Evolutionary conservation across 2,113 vertebrate genomes (phyloP).

Genomic region (Heterotis niloticus): DNA sequence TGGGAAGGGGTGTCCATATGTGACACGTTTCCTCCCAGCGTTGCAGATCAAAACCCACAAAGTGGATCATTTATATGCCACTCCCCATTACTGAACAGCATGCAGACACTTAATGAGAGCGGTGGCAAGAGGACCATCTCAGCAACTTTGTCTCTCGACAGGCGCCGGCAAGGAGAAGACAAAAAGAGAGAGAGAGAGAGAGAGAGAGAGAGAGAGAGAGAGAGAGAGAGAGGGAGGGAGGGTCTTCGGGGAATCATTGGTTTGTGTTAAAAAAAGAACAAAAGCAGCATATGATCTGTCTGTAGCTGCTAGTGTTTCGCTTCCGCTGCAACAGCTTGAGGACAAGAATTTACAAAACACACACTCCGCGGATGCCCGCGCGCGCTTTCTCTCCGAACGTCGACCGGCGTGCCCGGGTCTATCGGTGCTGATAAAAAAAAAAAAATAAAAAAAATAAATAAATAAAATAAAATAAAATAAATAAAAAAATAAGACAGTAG

Average conservation of each 20-base stretch:
- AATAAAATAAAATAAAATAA: too few species aligned
- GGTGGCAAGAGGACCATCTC: constrained; percentile 71
- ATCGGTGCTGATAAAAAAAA: constrained; percentile 80
- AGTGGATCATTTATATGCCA: constrained; percentile 86
- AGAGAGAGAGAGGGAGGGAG: constrained; percentile 42
- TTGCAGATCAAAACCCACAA: constrained; percentile 83
- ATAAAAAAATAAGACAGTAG: too few species aligned
- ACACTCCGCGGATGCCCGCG: too few species aligned
- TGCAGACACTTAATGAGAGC: constrained; percentile 81
- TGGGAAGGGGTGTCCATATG: constrained; percentile 61
- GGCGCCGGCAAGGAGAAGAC: constrained; percentile 62
- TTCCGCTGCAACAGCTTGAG: constrained; percentile 70
- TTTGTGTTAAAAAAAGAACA: constrained; percentile 57
- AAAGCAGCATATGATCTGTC: constrained; percentile 54
- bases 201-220: constrained; percentile 49
- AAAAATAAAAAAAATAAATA: too few species aligned
- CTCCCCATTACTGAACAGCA: constrained; percentile 78
- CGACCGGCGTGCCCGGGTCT: constrained; percentile 72
- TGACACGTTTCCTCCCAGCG: constrained; percentile 71
- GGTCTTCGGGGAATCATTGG: constrained; percentile 67
- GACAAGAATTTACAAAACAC: constrained; percentile 74
- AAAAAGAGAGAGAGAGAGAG: constrained; percentile 42
- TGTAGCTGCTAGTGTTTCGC: constrained; percentile 51
- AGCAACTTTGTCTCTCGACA: constrained; percentile 66
- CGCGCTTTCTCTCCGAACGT: too few species aligned